Conservation (phyloP, 2,797 vertebrate species). For the Sphaeramia orbicularis region DNA sequence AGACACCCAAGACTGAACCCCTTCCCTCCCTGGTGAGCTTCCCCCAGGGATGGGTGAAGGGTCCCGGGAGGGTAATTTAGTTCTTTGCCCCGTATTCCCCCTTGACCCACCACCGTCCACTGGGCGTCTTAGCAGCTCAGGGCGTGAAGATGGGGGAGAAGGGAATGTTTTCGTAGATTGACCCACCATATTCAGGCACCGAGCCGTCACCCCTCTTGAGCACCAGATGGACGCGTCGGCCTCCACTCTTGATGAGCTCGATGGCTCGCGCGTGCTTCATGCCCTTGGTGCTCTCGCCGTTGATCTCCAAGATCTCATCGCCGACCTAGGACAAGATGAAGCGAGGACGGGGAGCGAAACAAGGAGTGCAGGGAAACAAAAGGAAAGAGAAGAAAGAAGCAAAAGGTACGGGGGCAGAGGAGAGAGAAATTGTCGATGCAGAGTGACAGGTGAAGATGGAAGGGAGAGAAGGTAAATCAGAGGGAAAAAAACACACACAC, state of each 20-base stretch:
- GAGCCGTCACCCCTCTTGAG: conserved; percentile 98
- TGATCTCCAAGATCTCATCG: conserved; percentile 99
- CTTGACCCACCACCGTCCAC: conserved; percentile 67
- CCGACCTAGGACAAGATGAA: conserved; percentile 87
- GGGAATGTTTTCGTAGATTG: conserved; percentile 99
- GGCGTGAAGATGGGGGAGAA: conserved; percentile 99
- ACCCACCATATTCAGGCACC: conserved; percentile 99
- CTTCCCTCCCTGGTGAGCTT: conserved; percentile 76
- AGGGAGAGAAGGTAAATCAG: conserved; percentile 32
- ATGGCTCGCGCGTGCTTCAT: conserved; percentile 99
- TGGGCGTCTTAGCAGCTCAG: conserved; percentile 87
- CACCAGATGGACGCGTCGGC: conserved; percentile 94
- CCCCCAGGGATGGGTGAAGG: conserved; percentile 83
- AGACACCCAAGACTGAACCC: conserved; percentile 52
- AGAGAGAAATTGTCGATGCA: background rate
- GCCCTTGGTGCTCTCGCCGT: conserved; percentile 98
- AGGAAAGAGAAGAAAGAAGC: background rate
- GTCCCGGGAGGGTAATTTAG: conserved; percentile 53
- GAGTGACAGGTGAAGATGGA: conserved; percentile 35
- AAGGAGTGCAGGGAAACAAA: background rate
- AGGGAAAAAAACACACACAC: conserved; percentile 13
- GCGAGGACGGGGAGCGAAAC: background rate
- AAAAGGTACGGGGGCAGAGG: background rate
- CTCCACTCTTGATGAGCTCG: conserved; percentile 99
- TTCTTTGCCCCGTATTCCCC: conserved; percentile 45